Percentiles rank a stretch among this genome's conserved stretches.
These are phyloP conservation scores for Potorous gilbertii DNA, from an alignment of 2,797 vertebrate genomes.

Conservation along the genomic window DNA sequence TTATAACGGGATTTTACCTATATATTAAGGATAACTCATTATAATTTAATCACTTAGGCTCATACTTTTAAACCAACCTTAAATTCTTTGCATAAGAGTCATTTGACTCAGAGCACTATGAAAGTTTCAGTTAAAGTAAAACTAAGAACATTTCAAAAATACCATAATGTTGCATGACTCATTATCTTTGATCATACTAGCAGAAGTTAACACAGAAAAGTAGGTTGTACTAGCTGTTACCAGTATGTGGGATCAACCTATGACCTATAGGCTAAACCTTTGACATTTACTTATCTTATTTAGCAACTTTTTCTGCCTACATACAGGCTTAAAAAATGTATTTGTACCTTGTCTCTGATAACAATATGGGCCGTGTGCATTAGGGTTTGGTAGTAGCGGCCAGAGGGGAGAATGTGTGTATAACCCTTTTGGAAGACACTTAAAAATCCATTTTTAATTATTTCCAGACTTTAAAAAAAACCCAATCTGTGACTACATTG, in stretches of 20 bases:
- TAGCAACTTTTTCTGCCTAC: slow-evolving; percentile 47
- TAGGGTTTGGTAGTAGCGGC: neutral
- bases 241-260: slow-evolving; percentile 47
- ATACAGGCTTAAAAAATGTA: slow-evolving; percentile 44
- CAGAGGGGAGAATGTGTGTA: neutral
- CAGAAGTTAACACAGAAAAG: slow-evolving; percentile 51
- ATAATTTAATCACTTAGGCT: neutral
- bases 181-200: slow-evolving; percentile 56
- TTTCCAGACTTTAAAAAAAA: neutral
- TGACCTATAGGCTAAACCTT: slow-evolving; percentile 41
- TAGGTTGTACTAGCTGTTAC: slow-evolving; percentile 40
- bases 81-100: neutral
- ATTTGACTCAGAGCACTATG: slow-evolving; percentile 54
- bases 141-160: slow-evolving; percentile 56
- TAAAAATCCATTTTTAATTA: neutral
- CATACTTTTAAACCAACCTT: neutral
- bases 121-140: slow-evolving; percentile 66
- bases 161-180: slow-evolving; percentile 56
- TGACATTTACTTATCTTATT: slow-evolving; percentile 62
- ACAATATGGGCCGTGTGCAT: slow-evolving; percentile 37
- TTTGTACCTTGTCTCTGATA: neutral
- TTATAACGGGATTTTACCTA: neutral
- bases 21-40: neutral
- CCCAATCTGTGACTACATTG: neutral
- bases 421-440: neutral